phyloP scores from a whole-genome alignment of 2,113 vertebrate species.

The Elephantulus edwardii region DNA sequence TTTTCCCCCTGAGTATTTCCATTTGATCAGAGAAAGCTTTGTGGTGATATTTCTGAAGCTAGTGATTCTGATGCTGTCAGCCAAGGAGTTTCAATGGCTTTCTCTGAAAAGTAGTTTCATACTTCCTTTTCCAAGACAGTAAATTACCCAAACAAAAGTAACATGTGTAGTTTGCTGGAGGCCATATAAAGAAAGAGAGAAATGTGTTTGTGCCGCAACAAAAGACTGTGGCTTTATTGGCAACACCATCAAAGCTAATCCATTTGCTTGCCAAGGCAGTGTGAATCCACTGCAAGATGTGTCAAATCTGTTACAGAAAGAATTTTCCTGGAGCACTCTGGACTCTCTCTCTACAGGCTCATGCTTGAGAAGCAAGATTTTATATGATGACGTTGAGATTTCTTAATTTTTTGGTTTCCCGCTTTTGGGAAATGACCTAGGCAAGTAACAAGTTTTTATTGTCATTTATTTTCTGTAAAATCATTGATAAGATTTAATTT shows the following conservation, averaged over 20 bases:
- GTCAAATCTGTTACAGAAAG: slow-evolving; percentile 68
- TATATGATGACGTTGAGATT: not conserved
- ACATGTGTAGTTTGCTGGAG: slow-evolving; percentile 79
- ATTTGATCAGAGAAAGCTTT: slow-evolving; percentile 72
- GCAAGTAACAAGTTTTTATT: slow-evolving; percentile 12
- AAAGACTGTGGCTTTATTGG: slow-evolving; percentile 75
- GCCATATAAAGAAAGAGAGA: slow-evolving; percentile 75
- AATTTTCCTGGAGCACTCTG: slow-evolving; percentile 58
- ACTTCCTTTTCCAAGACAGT: slow-evolving; percentile 77
- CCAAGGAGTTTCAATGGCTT: slow-evolving; percentile 66
- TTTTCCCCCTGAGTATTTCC: slow-evolving; percentile 52
- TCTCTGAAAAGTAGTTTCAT: slow-evolving; percentile 77
- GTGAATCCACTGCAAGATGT: slow-evolving; percentile 67
- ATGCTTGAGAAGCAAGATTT: slow-evolving; percentile 18
- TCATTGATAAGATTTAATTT: not conserved
- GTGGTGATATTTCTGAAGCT: slow-evolving; percentile 68
- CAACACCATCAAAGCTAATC: slow-evolving; percentile 75
- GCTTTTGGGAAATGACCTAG: slow-evolving; percentile 13
- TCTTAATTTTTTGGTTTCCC: not conserved
- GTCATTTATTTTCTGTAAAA: slow-evolving; percentile 25
- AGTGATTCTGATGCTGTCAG: slow-evolving; percentile 61
- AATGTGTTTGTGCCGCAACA: slow-evolving; percentile 77
- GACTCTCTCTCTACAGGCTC: slow-evolving; percentile 50
- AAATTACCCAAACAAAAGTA: slow-evolving; percentile 79
- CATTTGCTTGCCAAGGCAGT: slow-evolving; percentile 74